Evolutionary conservation across 2,888 invertebrate genomes (phyloP).

Genomic region (Achlya flavicornis): DNA sequence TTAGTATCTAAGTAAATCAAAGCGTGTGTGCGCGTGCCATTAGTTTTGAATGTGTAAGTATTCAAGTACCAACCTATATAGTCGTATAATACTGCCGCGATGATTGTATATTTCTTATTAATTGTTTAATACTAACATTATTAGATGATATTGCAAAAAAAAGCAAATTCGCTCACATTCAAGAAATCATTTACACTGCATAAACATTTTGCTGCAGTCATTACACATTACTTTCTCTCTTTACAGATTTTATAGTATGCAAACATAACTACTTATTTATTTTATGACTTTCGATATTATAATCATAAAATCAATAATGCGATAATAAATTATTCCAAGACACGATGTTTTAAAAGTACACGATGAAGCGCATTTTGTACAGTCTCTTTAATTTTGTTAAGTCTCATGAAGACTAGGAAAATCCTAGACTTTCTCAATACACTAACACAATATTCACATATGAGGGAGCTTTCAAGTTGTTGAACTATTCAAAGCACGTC

Average conservation of each 20-base stretch:
- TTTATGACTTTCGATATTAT: not conserved
- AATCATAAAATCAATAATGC: not conserved
- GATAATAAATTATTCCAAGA: too few relatives aligned
- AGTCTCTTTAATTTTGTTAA: not conserved
- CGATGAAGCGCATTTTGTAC: not conserved
- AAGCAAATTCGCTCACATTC: too few relatives aligned
- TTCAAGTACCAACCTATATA: too few relatives aligned
- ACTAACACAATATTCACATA: constrained; percentile 23
- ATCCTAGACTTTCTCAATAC: constrained; percentile 16
- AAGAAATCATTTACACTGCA: not conserved
- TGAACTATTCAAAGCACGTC: constrained; percentile 39
- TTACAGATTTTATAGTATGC: not conserved
- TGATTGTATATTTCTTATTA: too few relatives aligned
- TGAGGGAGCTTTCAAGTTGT: constrained; percentile 41
- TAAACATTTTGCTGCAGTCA: not conserved
- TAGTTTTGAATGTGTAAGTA: too few relatives aligned
- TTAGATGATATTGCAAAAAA: too few relatives aligned
- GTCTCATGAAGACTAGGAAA: constrained; percentile 17
- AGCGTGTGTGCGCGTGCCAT: too few relatives aligned
- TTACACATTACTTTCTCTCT: not conserved
- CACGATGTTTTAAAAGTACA: not conserved
- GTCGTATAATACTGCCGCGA: too few relatives aligned
- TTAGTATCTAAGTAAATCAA: too few relatives aligned
- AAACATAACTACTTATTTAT: not conserved
- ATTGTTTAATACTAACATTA: too few relatives aligned